Base-by-base conservation (phyloP, 2,888 invertebrate species). In the Macaria liturata region DNA sequence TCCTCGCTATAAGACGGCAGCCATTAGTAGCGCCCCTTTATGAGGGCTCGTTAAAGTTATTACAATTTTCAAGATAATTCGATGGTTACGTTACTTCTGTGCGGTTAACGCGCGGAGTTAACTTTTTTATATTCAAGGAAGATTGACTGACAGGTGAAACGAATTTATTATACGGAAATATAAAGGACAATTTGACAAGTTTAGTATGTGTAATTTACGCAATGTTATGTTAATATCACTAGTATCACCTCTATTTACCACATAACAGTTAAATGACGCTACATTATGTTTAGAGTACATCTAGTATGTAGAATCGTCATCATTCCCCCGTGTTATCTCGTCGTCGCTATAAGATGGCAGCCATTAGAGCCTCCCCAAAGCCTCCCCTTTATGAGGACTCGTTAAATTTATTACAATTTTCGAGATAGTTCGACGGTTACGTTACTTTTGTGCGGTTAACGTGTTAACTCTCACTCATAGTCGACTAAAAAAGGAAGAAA, bases 21-120 rank as follows among this genome's bases (percentile, higher is more conserved):
- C 46, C 43, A 56, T 42, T 42, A 43, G 50, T 34, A 46, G 40
- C 44, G 34, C 42, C 32, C 43, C 46, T 32, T 56, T 46, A 56
- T 30, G 43, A 50, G 40, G 43, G 42, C 40, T 56, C 50, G 50
- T 56, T 46, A 50, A 34, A 20, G 50, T 31, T 44, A 48, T 54
- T 39, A 44, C 54, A 54, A 54, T 54, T 54, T 49, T 31, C 44
- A 44, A 49, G 48, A 54, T 54, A 54, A 44, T 48, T 48, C 6
- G 48, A 30, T 37, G 48, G 43, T 6, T 43, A 48, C 2, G 20
- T 20, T 20, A 32, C 49, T 32, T 32, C 43, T 48, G 43, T 9
- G 20, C 20, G 2, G 20, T 20, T 7, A 37, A 37, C 34, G 34
- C 34, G 4, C 7, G 34, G 34, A 7, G 34, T 37, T 3, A 7